Evolutionary conservation across 23 tunicate genomes (phyloP).

Genomic region (Pegea sp.): DNA sequence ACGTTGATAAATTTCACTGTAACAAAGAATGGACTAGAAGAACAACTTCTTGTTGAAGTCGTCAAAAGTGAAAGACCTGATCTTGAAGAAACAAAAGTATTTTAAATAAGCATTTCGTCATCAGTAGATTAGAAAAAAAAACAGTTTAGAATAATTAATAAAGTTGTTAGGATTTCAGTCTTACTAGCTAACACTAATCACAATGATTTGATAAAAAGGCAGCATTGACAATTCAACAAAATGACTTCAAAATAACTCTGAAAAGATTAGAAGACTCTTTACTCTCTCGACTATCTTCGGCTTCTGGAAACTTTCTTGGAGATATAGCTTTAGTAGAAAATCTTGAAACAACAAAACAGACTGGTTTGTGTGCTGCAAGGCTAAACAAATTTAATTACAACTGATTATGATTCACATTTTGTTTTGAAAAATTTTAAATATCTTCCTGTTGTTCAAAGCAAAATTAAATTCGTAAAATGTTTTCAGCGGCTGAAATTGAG

Average conservation of each 20-base stretch:
- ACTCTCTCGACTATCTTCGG: constrained; percentile 81
- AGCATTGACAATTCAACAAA: constrained; percentile 77
- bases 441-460: neutral
- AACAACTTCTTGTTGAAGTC: constrained; percentile 94
- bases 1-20: constrained; percentile 99
- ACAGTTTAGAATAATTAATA: no score
- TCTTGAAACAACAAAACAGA: constrained; percentile 95
- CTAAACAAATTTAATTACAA: neutral
- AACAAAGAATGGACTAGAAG: constrained; percentile 93
- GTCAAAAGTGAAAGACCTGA: constrained; percentile 95
- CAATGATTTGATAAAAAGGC: no score
- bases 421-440: neutral
- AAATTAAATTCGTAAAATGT: constrained; percentile 1
- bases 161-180: no score
- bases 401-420: neutral
- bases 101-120: neutral
- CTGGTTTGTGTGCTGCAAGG: constrained; percentile 12
- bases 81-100: constrained; percentile 72
- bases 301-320: constrained; percentile 99
- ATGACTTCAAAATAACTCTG: constrained; percentile 97
- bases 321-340: constrained; percentile 98
- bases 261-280: constrained; percentile 88
- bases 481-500: constrained; percentile 94
- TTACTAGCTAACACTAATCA: no score
- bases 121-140: neutral